Evolutionary conservation across 2,797 vertebrate species (phyloP).

Genomic region (Sebastolobus altivelis): DNA sequence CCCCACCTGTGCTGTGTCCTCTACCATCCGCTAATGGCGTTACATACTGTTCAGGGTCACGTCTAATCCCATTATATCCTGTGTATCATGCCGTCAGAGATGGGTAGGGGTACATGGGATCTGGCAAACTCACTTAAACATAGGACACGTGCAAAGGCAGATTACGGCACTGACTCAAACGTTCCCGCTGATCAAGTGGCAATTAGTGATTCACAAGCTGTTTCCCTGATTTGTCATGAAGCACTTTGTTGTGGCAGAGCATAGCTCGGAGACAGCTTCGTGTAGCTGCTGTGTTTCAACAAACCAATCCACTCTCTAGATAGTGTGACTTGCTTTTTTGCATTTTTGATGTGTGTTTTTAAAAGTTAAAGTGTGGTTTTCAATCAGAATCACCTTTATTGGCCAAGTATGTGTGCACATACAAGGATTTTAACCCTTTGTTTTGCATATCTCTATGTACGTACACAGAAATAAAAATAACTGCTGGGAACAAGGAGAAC

Average conservation of each 20-base stretch:
- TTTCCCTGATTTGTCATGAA: slow-evolving; percentile 43
- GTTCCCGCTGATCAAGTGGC: slow-evolving; percentile 49
- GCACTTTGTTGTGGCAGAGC: slow-evolving; percentile 30
- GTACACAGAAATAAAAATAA: no score
- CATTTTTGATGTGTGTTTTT: slow-evolving; percentile 19
- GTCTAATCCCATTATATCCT: slow-evolving; percentile 25
- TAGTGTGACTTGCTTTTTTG: not conserved
- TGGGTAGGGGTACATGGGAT: not conserved
- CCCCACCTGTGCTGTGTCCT: slow-evolving; percentile 17
- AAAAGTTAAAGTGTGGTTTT: slow-evolving; percentile 3
- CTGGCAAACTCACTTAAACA: slow-evolving; percentile 34
- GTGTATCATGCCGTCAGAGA: slow-evolving; percentile 1
- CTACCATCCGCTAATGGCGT: slow-evolving; percentile 19
- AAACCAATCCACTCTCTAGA: slow-evolving; percentile 14
- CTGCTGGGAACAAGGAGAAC: no score
- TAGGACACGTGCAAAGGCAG: slow-evolving; percentile 25
- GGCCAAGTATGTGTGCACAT: no score
- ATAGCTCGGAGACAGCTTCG: slow-evolving; percentile 8
- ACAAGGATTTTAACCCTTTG: no score
- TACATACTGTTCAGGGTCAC: slow-evolving; percentile 38
- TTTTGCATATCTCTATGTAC: no score
- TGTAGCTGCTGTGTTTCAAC: slow-evolving; percentile 22
- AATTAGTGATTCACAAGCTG: slow-evolving; percentile 59
- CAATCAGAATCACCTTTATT: not conserved
- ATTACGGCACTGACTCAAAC: slow-evolving; percentile 32